Base-by-base conservation (phyloP, 1,140 invertebrate species). In the Phymastichus coffea region DNA sequence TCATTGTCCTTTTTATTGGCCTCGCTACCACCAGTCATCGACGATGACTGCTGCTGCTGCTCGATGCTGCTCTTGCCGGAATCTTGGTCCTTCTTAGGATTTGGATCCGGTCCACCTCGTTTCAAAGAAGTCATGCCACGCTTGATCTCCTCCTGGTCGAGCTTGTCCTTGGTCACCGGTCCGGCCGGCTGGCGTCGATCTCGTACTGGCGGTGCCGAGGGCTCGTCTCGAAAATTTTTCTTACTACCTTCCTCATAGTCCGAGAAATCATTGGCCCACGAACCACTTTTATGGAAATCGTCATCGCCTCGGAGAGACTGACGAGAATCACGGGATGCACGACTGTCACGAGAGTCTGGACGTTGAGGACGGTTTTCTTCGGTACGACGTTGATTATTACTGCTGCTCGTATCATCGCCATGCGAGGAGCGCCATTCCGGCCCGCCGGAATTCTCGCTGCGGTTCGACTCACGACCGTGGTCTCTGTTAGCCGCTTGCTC, bases 91-190 rank as follows among this genome's bases (percentile, higher is more conserved):
- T 72, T 72, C n/a, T n/a, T n/a, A n/a, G 9, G 15, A 1, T 72
- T 65, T 4, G 64, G 56, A 7, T 73, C 70, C 2, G 58, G 48
- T 28, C 58, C 53, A 0, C 72, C 74, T 19, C 82, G 77, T 57
- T 84, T 85, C 26, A 85, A 63, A 57, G 82, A 79, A 4, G 80
- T 84, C 19, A 85, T 64, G 58, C 76, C 81, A 14, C 83, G 77
- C 65, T 84, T 85, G 0, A 57, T 2, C 63, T 86, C 85, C 15
- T 85, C 83, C 3, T 85, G 84, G 65, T 85, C 85, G 1, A 86
- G 73, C 63, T 85, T 85, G 43, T 87, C 85, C 53, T 83, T 80
- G 2, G 84, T 86, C 3, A 87, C 83, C 28, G 85, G 85, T 22
- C 84, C 84, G 1, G 84, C 83, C 7, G 83, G 81, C 51, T 80